Percentiles rank a stretch among this genome's conserved stretches.
Conservation (phyloP, 92 coral and sea anemone genomes). For the Epizoanthus ramosus region DNA sequence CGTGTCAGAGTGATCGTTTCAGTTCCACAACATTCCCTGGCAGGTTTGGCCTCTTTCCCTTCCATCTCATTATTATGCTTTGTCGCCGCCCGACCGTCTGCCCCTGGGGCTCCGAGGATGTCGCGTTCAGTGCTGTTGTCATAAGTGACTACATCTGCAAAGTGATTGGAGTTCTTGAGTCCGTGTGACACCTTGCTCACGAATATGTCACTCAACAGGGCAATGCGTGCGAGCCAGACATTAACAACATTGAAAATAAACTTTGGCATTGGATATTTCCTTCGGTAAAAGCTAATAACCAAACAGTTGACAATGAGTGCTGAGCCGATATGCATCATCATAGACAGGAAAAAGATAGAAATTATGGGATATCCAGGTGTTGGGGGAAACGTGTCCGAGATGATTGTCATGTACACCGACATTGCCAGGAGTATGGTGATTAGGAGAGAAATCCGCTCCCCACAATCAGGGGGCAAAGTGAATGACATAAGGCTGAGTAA, state of each 20-base stretch:
- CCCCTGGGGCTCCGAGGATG: too few species aligned
- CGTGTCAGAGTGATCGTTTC: background rate
- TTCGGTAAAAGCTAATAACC: background rate
- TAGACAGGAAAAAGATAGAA: slow-evolving; percentile 1
- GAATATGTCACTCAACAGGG: background rate
- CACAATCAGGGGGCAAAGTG: slow-evolving; percentile 14
- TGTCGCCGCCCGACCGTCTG: too few species aligned
- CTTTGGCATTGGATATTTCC: slow-evolving; percentile 8
- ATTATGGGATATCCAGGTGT: slow-evolving; percentile 9
- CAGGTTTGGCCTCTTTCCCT: background rate
- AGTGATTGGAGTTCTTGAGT: background rate
- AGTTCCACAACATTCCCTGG: background rate
- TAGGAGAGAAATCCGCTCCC: slow-evolving; percentile 23
- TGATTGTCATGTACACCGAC: slow-evolving; percentile 19
- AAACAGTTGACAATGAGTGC: background rate
- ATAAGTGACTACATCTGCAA: background rate
- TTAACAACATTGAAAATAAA: background rate
- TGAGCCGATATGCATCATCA: slow-evolving; percentile 12
- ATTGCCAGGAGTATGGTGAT: slow-evolving; percentile 16
- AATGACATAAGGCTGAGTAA: slow-evolving; percentile 9
- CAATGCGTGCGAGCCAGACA: slow-evolving; percentile 1
- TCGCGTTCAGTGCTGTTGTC: background rate
- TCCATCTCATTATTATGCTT: background rate
- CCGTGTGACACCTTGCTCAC: background rate
- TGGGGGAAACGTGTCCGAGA: slow-evolving; percentile 12